A percentile compares a stretch with the other conserved stretches of the same genome.
Conservation (phyloP, 2,888 invertebrate species). For the Eupsilia transversa region DNA sequence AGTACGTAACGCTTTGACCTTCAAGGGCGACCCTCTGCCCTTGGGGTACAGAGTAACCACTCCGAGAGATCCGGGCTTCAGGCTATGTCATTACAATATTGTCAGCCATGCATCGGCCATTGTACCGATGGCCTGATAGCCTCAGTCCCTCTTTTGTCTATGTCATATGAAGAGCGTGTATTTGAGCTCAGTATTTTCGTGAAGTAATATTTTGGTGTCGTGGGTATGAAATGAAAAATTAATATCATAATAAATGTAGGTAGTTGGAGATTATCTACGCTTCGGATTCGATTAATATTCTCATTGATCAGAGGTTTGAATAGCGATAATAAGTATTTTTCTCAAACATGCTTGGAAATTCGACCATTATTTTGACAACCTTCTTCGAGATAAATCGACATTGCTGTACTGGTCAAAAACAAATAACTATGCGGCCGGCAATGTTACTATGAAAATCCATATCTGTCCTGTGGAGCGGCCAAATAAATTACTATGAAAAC, state of each 20-base stretch:
- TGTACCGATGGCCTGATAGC: conserved; percentile 58
- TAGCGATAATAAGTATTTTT: neutral
- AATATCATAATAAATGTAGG: neutral
- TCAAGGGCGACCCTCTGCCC: conserved; percentile 53
- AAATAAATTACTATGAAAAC: no score
- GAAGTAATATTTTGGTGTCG: conserved; percentile 11
- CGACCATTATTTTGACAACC: no score
- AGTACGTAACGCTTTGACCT: conserved; percentile 58
- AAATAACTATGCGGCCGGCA: no score
- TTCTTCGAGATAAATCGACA: no score
- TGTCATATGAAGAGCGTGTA: conserved; percentile 29
- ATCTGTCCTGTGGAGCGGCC: no score
- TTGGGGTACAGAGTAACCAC: conserved; percentile 44
- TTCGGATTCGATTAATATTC: conserved; percentile 1
- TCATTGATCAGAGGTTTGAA: conserved; percentile 22
- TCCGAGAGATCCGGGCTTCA: conserved; percentile 65
- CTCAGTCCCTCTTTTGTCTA: conserved; percentile 40
- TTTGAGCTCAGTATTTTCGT: conserved; percentile 2
- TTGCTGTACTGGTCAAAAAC: no score
- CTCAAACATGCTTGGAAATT: no score
- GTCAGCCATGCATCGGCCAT: conserved; percentile 69
- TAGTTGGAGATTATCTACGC: neutral
- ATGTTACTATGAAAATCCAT: no score
- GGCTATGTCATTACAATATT: conserved; percentile 72
- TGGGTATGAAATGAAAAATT: neutral